Conservation (phyloP, 2,113 vertebrate genomes). For the Jacana jacana region DNA sequence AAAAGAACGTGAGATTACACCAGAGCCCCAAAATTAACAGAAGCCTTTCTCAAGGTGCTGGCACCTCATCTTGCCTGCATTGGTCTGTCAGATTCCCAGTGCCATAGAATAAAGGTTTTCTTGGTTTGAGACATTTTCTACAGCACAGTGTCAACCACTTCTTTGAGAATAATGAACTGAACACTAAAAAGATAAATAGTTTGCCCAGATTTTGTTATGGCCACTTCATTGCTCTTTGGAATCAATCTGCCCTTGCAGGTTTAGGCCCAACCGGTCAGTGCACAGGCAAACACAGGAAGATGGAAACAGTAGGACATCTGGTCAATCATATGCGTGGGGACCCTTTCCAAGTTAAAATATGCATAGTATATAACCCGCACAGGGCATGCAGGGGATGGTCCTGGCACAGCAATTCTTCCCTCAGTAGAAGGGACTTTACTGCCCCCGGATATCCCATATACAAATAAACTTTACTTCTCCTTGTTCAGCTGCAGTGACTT, state of each 20-base stretch:
- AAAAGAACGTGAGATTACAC: neutral
- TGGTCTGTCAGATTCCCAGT: neutral
- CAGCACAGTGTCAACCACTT: neutral
- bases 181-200: neutral
- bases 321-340: neutral
- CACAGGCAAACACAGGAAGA: neutral
- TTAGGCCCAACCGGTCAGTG: neutral
- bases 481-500: neutral
- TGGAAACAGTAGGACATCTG: neutral
- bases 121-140: neutral
- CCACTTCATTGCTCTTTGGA: neutral
- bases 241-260: neutral
- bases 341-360: neutral
- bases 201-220: neutral
- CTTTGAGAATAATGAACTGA: neutral
- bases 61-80: neutral
- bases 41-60: neutral
- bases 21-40: neutral
- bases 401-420: neutral
- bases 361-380: too few relatives aligned
- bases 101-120: neutral
- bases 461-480: neutral
- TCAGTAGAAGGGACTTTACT: neutral
- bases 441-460: neutral
- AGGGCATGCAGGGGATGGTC: neutral